Evolutionary conservation across 2,888 invertebrate species (phyloP).

Genomic region (Diplolepis rosae): DNA sequence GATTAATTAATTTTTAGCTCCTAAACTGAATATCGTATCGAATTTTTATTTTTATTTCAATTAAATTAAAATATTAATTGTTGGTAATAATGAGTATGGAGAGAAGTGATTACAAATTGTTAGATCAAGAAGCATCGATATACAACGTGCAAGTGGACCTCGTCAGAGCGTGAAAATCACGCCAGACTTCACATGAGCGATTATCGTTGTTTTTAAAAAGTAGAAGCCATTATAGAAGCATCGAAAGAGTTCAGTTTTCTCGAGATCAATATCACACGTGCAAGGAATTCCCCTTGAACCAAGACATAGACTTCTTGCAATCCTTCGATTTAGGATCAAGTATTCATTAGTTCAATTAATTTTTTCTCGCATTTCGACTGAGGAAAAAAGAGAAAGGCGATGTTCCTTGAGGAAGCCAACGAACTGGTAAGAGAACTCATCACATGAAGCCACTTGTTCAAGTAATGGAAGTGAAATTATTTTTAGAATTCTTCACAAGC

Average conservation of each 20-base stretch:
- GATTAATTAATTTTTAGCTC: too few relatives aligned
- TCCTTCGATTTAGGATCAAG: slow-evolving; percentile 6
- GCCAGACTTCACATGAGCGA: background rate
- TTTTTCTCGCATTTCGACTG: slow-evolving; percentile 7
- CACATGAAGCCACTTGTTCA: background rate
- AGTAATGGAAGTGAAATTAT: slow-evolving; percentile 11
- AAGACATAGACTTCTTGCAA: background rate
- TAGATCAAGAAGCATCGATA: background rate
- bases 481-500: background rate
- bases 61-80: too few relatives aligned
- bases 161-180: slow-evolving; percentile 22
- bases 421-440: background rate
- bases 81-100: background rate
- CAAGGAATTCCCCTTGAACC: background rate
- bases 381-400: slow-evolving; percentile 31
- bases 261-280: slow-evolving; percentile 16
- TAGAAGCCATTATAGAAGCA: slow-evolving; percentile 4
- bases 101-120: background rate
- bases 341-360: slow-evolving; percentile 12
- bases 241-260: slow-evolving; percentile 6
- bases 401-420: slow-evolving; percentile 17
- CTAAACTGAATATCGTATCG: too few relatives aligned
- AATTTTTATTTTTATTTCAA: too few relatives aligned
- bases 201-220: slow-evolving; percentile 4
- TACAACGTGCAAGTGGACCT: background rate